Evolutionary conservation across 1,140 invertebrate species (phyloP).

Genomic region (Papilio aristodemus): DNA sequence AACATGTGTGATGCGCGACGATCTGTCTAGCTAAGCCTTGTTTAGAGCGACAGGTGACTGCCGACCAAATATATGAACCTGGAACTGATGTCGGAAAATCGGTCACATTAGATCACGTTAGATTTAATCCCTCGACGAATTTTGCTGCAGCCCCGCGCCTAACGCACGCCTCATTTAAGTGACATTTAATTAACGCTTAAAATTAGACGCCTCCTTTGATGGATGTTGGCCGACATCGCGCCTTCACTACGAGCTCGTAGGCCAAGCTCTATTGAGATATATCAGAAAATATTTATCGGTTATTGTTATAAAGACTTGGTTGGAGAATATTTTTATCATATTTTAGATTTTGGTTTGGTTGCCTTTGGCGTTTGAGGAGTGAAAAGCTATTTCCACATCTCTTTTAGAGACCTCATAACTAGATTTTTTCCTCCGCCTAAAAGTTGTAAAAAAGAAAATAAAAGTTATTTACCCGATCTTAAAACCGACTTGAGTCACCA

Average conservation of each 20-base stretch:
- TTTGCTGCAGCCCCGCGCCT: not conserved
- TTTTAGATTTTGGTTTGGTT: too few species aligned
- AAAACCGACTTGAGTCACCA: too few species aligned
- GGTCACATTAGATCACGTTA: conserved; percentile 25
- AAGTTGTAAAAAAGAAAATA: too few species aligned
- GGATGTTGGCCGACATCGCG: not conserved
- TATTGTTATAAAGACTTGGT: not conserved
- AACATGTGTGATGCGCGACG: conserved; percentile 19
- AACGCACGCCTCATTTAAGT: conserved; percentile 23
- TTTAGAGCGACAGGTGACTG: conserved; percentile 44
- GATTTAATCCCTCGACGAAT: conserved; percentile 11
- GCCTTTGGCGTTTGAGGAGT: too few species aligned
- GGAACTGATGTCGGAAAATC: conserved; percentile 37
- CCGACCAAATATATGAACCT: conserved; percentile 37
- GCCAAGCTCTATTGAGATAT: not conserved
- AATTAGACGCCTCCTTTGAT: conserved; percentile 14
- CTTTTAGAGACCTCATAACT: too few species aligned
- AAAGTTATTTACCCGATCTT: too few species aligned
- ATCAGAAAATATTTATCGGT: not conserved
- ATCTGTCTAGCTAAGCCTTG: conserved; percentile 43
- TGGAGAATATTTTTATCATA: too few species aligned
- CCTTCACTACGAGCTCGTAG: not conserved
- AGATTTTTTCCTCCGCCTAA: too few species aligned
- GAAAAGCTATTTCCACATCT: too few species aligned
- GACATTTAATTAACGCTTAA: conserved; percentile 30